Percentiles rank a stretch among this genome's conserved stretches.
phyloP scores from a whole-genome alignment of 2,113 vertebrate genomes.

The Podarcis raffonei region DNA sequence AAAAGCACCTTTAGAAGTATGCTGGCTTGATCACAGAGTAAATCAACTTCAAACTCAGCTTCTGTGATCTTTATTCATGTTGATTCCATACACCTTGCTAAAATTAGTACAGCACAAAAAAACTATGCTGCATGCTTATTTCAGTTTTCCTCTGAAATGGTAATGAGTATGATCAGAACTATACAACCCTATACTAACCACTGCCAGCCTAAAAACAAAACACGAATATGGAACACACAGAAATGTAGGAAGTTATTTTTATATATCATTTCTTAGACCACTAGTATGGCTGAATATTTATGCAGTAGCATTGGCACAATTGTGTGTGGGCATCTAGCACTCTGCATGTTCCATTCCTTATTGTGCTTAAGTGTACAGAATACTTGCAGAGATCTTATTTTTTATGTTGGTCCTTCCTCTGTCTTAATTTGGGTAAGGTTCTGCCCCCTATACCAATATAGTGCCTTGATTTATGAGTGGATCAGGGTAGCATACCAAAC shows the following conservation, averaged over 20 bases:
- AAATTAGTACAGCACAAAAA: neutral
- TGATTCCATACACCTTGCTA: neutral
- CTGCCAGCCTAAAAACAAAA: neutral
- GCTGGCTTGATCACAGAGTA: slow-evolving; percentile 9
- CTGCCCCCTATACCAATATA: neutral
- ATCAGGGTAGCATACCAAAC: neutral
- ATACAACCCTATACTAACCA: neutral
- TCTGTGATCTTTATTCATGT: slow-evolving; percentile 4
- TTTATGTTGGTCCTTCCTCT: neutral
- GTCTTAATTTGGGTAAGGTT: neutral
- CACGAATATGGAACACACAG: neutral
- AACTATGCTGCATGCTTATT: neutral
- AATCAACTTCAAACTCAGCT: neutral
- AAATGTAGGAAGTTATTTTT: neutral
- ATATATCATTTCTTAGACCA: neutral
- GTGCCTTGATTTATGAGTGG: neutral
- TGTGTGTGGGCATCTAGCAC: neutral
- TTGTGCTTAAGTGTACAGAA: neutral
- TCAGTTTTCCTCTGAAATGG: slow-evolving; percentile 13
- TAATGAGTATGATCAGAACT: neutral
- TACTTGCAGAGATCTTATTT: neutral
- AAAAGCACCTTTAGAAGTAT: neutral
- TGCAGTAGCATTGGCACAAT: neutral
- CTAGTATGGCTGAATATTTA: neutral
- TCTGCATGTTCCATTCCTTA: neutral